Evolutionary conservation across 1,140 invertebrate genomes (phyloP).

Genomic region (Portunus trituberculatus): DNA sequence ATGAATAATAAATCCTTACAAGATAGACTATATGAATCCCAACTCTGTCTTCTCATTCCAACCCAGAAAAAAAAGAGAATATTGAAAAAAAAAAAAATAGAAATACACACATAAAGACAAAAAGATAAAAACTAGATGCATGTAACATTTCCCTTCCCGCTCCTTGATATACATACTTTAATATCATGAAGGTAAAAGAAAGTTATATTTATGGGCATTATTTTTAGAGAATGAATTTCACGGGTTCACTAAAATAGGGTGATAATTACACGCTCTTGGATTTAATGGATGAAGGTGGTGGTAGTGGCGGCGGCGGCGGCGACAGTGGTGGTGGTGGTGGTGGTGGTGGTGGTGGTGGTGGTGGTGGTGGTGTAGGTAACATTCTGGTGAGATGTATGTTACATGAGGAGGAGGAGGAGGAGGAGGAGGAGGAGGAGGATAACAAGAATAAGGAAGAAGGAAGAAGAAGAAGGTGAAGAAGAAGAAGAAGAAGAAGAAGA

Average conservation of each 20-base stretch:
- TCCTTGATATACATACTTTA: neutral
- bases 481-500: neutral
- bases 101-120: neutral
- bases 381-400: neutral
- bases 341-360: too few relatives aligned
- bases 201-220: constrained; percentile 1
- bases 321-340: too few relatives aligned
- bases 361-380: neutral
- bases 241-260: constrained; percentile 20
- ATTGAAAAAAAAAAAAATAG: neutral
- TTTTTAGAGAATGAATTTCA: constrained; percentile 24
- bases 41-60: too few relatives aligned
- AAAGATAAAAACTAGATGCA: neutral
- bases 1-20: too few relatives aligned
- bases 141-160: neutral
- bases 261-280: constrained; percentile 11
- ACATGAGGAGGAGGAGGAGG: neutral
- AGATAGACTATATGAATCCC: too few relatives aligned
- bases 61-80: neutral
- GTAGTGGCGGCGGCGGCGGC: neutral
- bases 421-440: too few relatives aligned
- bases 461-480: neutral
- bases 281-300: neutral
- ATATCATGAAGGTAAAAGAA: neutral
- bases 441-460: neutral